Conservation (phyloP, 2,797 vertebrate species). For the Hydrocynus forskahlii region DNA sequence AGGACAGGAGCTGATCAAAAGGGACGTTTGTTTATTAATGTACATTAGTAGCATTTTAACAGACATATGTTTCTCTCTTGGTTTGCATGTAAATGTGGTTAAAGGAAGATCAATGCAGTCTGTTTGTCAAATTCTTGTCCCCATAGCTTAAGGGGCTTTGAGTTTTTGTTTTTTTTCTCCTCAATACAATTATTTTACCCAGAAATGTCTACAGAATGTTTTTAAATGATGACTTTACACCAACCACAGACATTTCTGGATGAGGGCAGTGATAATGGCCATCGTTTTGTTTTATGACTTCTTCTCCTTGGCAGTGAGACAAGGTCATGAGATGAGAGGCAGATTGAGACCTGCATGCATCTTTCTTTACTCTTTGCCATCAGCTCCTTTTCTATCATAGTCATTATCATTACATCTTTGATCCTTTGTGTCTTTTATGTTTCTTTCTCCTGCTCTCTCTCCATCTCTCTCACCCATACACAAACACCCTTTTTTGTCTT, state of each 20-base stretch:
- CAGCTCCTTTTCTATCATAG: constrained; percentile 19
- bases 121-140: background rate
- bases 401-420: constrained; percentile 1
- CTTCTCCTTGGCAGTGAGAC: constrained; percentile 8
- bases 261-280: constrained; percentile 15
- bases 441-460: background rate
- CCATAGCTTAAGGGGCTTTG: background rate
- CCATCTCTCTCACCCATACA: background rate
- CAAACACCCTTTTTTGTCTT: too few species aligned
- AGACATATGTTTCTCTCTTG: background rate
- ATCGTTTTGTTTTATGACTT: constrained; percentile 25
- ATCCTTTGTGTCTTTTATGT: constrained; percentile 17
- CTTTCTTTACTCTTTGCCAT: constrained; percentile 11
- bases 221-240: constrained; percentile 13
- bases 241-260: background rate
- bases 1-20: constrained; percentile 17
- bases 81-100: background rate
- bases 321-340: constrained; percentile 38
- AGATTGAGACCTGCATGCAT: constrained; percentile 18
- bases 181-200: background rate
- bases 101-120: background rate
- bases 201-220: background rate
- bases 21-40: background rate
- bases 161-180: background rate
- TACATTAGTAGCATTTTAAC: background rate